Evolutionary conservation across 2,888 invertebrate species (phyloP), one percentile per base, ranked within the genome.

Genomic region (Gymnocheta viridis): DNA sequence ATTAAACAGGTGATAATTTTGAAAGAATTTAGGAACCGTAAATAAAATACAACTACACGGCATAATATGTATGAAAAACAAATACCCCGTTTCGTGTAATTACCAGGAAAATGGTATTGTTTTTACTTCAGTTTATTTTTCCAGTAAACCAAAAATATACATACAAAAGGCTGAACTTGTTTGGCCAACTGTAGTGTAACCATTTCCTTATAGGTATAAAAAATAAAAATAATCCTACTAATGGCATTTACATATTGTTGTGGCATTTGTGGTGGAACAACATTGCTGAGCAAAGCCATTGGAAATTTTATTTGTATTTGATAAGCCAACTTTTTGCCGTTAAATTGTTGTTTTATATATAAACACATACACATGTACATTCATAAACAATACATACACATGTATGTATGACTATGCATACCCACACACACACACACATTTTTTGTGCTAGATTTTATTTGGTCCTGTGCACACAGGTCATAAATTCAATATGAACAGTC

Each of bases 231-330:
- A 14, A 14, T 70, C 32, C 32, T 19, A 58, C 58, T 76, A 74
- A 76, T 76, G 58, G 66, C 64, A 81, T 54, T 81, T 77, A 62
- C 72, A 81, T 81, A 77, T 62, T 67, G 62, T 56, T 81, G 81
- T 60, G 84, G 81, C 62, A 77, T 77, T 84, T 84, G 81, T 22
- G 81, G 84, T 77, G 38, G 35, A 62, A 81, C 76, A 84, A 60
- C 51, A 76, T 70, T 41, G 51, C 64, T 49, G 67, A 10, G 58
- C 44, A 76, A 67, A 80, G 77, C 58, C 80, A 80, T 62, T 77
- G 49, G 27, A 74, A 35, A 66, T 49, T 70, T 69, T 82, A 70
- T 69, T 82, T 76, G 54, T 64, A 56, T 70, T 70, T 82, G 70
- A 82, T 64, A 76, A 56, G 51, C 47, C 76, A 32, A 22, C 6